Base-by-base conservation (phyloP, 2,888 invertebrate species). In the Sclerodermus sp. region DNA sequence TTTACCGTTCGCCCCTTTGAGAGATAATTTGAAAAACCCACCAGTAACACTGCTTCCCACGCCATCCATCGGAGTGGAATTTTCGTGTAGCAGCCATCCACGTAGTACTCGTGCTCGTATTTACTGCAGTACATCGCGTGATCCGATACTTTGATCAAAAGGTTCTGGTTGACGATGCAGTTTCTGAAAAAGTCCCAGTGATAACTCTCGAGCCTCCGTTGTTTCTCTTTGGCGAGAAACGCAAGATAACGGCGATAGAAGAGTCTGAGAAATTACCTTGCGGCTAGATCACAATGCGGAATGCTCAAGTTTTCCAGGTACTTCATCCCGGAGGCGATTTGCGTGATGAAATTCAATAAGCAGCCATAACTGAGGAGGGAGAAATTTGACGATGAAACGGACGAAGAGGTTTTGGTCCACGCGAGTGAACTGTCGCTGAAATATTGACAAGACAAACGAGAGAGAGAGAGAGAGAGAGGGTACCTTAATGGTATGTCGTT, bases 21-120 rank as follows among this genome's bases (percentile, higher is more conserved):
- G 8, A n/a, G n/a, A n/a, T n/a, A n/a, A n/a, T n/a, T n/a, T n/a
- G 23, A 34, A 34, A 18, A 36, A 17, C 43, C 82, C 78, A 91
- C 91, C 83, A 90, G 79, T 41, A 93, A 81, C 23, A 93, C 82
- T 62, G 89, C 89, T 75, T 94, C 93, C 93, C 93, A 93, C 1
- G 93, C 88, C 93, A 94, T 93, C 94, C 94, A 94, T 50, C 96
- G 84, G 48, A 96, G 86, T 0, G 95, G 95, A 53, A 94, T 81
- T 55, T 90, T 85, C 2, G 87, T 85, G 64, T 90, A 89, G 37
- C 90, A 91, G 60, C 91, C 89, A 76, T 92, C 87, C 49, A 89
- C 83, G 79, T 92, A 93, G 77, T 94, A 95, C 71, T 95, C 93
- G 6, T 83, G 80, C 42, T 88, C 84, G 70, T 90, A 92, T 62